Conservation (phyloP, 2,797 vertebrate species). For the Myripristis jacobus region DNA sequence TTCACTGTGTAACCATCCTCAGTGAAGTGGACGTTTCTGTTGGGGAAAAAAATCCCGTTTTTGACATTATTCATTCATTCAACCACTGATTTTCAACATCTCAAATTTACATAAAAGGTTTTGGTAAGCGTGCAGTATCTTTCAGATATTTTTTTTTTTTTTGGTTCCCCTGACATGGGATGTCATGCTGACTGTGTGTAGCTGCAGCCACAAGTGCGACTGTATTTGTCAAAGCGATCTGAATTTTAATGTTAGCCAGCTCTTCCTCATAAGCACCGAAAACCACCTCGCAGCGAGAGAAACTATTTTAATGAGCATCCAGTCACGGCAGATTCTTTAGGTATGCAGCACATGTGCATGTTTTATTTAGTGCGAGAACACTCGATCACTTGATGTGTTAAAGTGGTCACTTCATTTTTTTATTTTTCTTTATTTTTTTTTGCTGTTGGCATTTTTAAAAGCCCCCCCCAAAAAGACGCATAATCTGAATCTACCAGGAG, state of each 20-base stretch:
- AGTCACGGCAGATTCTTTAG: constrained; percentile 32
- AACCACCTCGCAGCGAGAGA: constrained; percentile 15
- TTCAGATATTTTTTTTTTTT: constrained; percentile 7
- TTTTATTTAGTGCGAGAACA: constrained; percentile 6
- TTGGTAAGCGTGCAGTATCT: constrained; percentile 30
- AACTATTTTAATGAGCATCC: constrained; percentile 10
- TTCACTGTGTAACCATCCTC: too few relatives aligned
- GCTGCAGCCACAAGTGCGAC: constrained; percentile 16
- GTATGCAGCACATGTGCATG: background rate
- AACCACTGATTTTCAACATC: background rate
- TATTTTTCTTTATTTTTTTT: too few relatives aligned
- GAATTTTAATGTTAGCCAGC: constrained; percentile 26
- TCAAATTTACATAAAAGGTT: constrained; percentile 46
- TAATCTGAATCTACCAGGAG: constrained; percentile 20
- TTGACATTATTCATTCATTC: too few relatives aligned
- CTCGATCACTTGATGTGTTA: background rate
- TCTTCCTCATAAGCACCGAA: constrained; percentile 10
- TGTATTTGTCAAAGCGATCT: constrained; percentile 49
- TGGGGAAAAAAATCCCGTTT: too few relatives aligned
- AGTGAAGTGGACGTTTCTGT: too few relatives aligned
- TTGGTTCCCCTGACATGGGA: constrained; percentile 16
- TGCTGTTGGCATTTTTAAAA: background rate
- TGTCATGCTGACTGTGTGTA: constrained; percentile 33
- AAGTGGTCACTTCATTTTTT: background rate
- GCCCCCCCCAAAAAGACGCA: constrained; percentile 1